These are phyloP conservation scores for Agrypnus murinus DNA, from an alignment of 2,888 invertebrate species.

Conservation along the genomic window DNA sequence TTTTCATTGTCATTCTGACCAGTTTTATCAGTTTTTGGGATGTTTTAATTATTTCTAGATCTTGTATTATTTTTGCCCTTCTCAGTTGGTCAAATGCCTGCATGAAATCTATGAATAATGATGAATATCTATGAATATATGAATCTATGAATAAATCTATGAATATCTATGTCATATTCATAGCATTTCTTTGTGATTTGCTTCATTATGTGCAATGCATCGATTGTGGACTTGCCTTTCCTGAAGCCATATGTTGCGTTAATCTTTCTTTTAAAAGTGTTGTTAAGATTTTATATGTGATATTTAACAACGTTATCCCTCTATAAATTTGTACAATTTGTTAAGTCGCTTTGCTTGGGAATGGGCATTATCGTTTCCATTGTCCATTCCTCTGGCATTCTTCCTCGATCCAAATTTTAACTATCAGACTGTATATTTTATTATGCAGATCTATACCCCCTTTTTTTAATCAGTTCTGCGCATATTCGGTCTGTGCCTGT, in stretches of 20 bases:
- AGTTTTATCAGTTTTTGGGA: slow-evolving; percentile 11
- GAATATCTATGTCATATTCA: no score
- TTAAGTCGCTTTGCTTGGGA: slow-evolving; percentile 4
- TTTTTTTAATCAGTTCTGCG: neutral
- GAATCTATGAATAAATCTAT: no score
- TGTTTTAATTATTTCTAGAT: no score
- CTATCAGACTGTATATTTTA: no score
- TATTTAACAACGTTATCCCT: no score
- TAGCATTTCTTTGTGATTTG: neutral
- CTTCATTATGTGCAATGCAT: no score
- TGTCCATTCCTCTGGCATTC: neutral
- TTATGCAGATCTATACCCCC: neutral
- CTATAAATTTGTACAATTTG: slow-evolving; percentile 1
- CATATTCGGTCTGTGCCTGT: slow-evolving; percentile 5
- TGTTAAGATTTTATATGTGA: no score
- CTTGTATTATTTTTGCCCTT: no score
- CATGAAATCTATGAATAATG: slow-evolving; percentile 1
- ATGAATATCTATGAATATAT: no score
- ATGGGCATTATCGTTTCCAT: neutral
- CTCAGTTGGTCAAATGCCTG: slow-evolving; percentile 13
- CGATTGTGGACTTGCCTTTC: no score
- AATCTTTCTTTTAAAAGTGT: slow-evolving; percentile 7
- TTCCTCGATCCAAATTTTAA: neutral
- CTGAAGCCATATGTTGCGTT: neutral
- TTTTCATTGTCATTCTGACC: slow-evolving; percentile 2